Conservation (phyloP, 2,797 vertebrate species). For the Onychomys leucogaster region DNA sequence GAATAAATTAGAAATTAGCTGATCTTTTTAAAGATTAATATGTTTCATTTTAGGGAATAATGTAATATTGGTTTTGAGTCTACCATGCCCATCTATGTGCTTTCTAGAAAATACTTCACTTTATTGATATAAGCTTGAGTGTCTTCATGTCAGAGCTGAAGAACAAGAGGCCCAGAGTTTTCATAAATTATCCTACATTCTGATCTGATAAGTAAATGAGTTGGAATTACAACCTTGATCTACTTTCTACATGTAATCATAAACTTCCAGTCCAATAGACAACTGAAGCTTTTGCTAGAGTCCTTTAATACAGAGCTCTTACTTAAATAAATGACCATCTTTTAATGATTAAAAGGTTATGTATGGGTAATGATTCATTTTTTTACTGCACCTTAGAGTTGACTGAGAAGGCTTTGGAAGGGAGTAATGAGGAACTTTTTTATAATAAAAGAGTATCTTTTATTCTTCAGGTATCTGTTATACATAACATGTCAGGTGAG, state of each 20-base stretch:
- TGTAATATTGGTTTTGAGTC: constrained; percentile 1
- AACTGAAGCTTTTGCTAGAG: not conserved
- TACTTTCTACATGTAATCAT: not conserved
- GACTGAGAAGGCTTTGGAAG: not conserved
- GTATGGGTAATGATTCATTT: not conserved
- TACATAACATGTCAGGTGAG: not conserved
- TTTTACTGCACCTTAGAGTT: not conserved
- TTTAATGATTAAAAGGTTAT: constrained; percentile 47
- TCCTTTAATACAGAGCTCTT: constrained; percentile 5
- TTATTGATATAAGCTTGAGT: not conserved
- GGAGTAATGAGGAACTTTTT: not conserved
- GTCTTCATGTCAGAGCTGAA: not conserved
- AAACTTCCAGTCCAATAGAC: not conserved
- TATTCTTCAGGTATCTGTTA: not conserved
- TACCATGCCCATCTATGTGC: not conserved
- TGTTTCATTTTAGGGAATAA: constrained; percentile 19
- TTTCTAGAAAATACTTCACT: constrained; percentile 35
- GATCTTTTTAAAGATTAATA: not conserved
- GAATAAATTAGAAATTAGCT: constrained; percentile 31
- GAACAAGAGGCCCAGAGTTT: constrained; percentile 7
- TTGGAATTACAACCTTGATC: constrained; percentile 47
- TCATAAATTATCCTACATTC: not conserved
- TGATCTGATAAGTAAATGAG: not conserved
- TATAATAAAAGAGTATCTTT: not conserved
- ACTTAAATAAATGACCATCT: not conserved